Evolutionary conservation across 2,888 invertebrate genomes (phyloP), one percentile per base, ranked within the genome.

Genomic region (Apomyelois bistriatella): DNA sequence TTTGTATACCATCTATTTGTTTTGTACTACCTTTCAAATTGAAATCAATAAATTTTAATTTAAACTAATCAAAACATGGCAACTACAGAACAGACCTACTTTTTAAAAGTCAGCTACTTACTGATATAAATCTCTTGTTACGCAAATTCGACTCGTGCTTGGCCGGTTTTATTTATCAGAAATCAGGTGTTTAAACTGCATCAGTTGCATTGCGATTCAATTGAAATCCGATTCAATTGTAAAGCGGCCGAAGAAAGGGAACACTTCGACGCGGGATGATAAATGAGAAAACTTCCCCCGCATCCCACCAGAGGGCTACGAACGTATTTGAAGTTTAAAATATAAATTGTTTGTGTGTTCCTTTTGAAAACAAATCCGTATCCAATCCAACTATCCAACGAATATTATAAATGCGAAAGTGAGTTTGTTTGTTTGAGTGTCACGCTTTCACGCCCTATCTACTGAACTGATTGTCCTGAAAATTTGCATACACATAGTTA

Each of bases 141-240:
- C 1, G 7, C 1, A 32, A 32, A 32, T 7, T 7, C 32, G 10
- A 32, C 10, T 32, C 7, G 7, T 32, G 2, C 32, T 32, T 7
- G 1, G 7, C 9, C 8, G 7, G 3, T 32, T 32, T 32, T 10
- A 32, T 32, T 10, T 22, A 22, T 22, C 22, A 5, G 2, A 22
- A 22, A 22, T 22, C 22, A 22, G 5, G 22, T 22, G 22, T 22
- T 22, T 5, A 10, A 32, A 2, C 12, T 30, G 42, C 28, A 22
- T 28, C 16, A 12, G 7, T 28, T 30, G 43, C 28, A 43, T 28
- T 10, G 42, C 43, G 8, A 28, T 42, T 12, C 10, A 28, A 43
- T 43, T 30, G 28, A 43, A 43, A 43, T 43, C 12, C 43, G 30
- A 13, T 43, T 43, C 43, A 30, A 43, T 30, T 43, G 43, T 30